Evolutionary conservation across 2,888 invertebrate genomes (phyloP).

Genomic region (Diachrysia chrysitis): DNA sequence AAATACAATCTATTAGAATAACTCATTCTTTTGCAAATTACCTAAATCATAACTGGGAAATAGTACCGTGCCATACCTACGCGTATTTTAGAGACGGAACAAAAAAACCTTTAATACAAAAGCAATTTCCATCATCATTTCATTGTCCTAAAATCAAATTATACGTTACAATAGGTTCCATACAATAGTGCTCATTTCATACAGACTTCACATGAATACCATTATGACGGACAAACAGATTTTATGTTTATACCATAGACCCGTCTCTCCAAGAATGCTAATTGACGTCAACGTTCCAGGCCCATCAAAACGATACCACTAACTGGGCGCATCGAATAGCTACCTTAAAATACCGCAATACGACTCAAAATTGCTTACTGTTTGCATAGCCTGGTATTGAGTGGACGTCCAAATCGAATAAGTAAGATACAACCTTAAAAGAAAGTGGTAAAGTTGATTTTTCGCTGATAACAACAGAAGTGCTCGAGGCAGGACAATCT

Average conservation of each 20-base stretch:
- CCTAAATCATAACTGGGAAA: neutral
- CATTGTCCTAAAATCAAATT: constrained; percentile 49
- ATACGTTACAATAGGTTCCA: constrained; percentile 41
- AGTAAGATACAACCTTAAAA: constrained; percentile 61
- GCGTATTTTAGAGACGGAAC: constrained; percentile 12
- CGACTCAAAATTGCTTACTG: constrained; percentile 45
- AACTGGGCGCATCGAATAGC: constrained; percentile 39
- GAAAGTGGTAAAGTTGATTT: constrained; percentile 59
- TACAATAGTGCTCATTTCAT: constrained; percentile 36
- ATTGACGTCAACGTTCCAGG: constrained; percentile 70
- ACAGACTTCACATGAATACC: constrained; percentile 53
- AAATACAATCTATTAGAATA: no score
- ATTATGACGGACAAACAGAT: constrained; percentile 59
- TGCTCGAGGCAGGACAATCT: constrained; percentile 73
- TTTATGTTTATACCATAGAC: constrained; percentile 66
- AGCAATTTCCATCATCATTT: constrained; percentile 16
- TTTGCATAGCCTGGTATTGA: constrained; percentile 44
- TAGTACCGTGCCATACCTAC: neutral
- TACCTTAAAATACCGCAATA: constrained; percentile 46
- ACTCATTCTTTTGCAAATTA: neutral
- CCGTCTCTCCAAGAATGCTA: constrained; percentile 73
- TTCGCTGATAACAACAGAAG: constrained; percentile 43
- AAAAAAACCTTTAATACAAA: constrained; percentile 19
- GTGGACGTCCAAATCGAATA: constrained; percentile 51
- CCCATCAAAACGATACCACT: constrained; percentile 65